Evolutionary conservation across 1,140 invertebrate genomes (phyloP).

Genomic region (Capitella teleta): DNA sequence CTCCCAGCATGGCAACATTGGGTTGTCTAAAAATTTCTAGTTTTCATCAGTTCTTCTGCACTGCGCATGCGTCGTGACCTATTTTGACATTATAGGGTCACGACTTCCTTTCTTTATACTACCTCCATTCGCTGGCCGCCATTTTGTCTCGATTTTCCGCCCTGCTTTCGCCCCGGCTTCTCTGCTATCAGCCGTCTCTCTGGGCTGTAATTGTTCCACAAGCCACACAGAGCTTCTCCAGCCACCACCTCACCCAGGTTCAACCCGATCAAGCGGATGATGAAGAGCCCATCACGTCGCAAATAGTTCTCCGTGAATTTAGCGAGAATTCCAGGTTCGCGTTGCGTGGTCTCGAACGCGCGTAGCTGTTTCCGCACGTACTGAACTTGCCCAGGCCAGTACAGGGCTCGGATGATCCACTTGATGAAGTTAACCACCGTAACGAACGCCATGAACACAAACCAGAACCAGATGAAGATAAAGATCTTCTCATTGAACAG

Average conservation of each 20-base stretch:
- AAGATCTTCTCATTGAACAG: constrained; percentile 42
- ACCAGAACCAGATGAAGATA: constrained; percentile 41
- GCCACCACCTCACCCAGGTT: constrained; percentile 17
- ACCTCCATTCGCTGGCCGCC: constrained; percentile 13
- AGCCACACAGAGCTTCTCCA: constrained; percentile 12
- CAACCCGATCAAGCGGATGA: constrained; percentile 15
- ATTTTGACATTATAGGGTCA: no score
- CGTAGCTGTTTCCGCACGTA: constrained; percentile 12
- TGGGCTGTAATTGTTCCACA: constrained; percentile 16
- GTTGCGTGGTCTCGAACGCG: constrained; percentile 13
- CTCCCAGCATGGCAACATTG: no score
- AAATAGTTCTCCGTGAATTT: constrained; percentile 15
- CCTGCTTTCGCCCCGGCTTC: constrained; percentile 10
- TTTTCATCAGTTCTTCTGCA: no score
- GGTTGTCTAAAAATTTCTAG: no score
- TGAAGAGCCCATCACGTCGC: constrained; percentile 18
- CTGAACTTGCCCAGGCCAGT: constrained; percentile 14
- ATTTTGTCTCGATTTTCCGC: constrained; percentile 6
- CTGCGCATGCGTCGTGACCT: no score
- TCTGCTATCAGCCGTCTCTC: constrained; percentile 13
- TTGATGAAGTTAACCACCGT: constrained; percentile 15
- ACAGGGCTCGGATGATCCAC: constrained; percentile 12
- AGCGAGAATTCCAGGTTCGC: constrained; percentile 10
- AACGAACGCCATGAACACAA: constrained; percentile 30
- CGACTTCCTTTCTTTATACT: constrained; percentile 6